Base-by-base conservation (phyloP, 2,797 vertebrate genomes). In the Vultur gryphus region DNA sequence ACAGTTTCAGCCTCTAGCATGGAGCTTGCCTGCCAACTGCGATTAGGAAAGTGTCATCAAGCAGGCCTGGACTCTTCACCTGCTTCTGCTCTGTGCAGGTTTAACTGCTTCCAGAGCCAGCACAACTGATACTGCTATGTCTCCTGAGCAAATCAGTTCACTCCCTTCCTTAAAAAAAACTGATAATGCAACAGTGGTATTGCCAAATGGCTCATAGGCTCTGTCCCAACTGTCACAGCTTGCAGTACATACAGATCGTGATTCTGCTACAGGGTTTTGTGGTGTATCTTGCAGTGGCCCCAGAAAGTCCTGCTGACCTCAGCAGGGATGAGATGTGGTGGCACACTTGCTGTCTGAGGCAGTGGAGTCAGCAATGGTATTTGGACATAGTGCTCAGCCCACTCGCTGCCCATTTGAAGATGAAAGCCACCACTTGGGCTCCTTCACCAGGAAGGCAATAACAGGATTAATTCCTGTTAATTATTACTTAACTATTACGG, bases 41-140 rank as follows among this genome's bases (percentile, higher is more conserved):
- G 13, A 54, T 93, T 84, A 88, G 83, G 80, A 94, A 94, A 85
- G 54, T 48, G 65, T 81, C 51, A 57, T 72, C 48, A 69, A 65
- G 65, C 93, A 93, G 35, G 73, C 90, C 52, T 79, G 35, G 87
- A 72, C 91, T 94, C 33, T 82, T 90, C 77, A 78, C 49, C 67
- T 88, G 28, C 35, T 89, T 80, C 43, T 75, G 51, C 33, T 84
- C 61, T 51, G 57, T 84, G 58, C 93, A 91, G 54, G 94, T 95
- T 95, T 78, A 81, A 66, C 85, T 72, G 65, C 94, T 96, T 91
- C 73, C 79, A 76, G 76, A 90, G 91, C 73, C 89, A 90, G 67
- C 51, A 51, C 28, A 78, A 71, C 72, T 81, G 75, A 90, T 77
- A 78, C 0, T 55, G 28, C 39, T 84, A 11, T 65, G 23, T 58